Percentiles rank a stretch among this genome's conserved stretches.
Evolutionary conservation across 1,140 invertebrate species (phyloP).

Genomic region (Apocrypta bakeri): DNA sequence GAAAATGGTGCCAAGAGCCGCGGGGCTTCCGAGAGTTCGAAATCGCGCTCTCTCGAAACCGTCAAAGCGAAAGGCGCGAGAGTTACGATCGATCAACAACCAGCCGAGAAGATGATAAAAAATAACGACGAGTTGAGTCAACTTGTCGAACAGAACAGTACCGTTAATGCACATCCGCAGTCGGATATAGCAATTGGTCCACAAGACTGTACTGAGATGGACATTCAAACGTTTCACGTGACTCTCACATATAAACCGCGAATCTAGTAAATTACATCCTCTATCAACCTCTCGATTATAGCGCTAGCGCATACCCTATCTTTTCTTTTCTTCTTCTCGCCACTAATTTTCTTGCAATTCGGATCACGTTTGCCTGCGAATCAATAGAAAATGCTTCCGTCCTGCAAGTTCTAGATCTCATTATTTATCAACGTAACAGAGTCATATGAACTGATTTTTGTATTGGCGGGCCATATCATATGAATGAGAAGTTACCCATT

Average conservation of each 20-base stretch:
- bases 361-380: not conserved
- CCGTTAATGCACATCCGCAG: conserved; percentile 54
- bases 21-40: conserved; percentile 66
- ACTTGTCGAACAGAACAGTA: conserved; percentile 56
- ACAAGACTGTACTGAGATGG: conserved; percentile 76
- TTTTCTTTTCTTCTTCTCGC: conserved; percentile 4
- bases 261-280: conserved; percentile 69
- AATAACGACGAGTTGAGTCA: conserved; percentile 61
- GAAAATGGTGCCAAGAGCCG: conserved; percentile 78
- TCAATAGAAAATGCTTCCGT: conserved; percentile 33
- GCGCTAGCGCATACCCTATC: not conserved
- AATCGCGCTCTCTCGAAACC: conserved; percentile 69
- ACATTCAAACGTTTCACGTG: conserved; percentile 79
- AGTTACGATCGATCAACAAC: conserved; percentile 65
- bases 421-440: not conserved
- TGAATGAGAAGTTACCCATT: not conserved
- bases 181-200: conserved; percentile 62
- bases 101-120: conserved; percentile 62
- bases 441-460: not conserved
- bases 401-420: conserved; percentile 20
- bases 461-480: not conserved
- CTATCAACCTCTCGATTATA: not conserved
- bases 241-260: conserved; percentile 81
- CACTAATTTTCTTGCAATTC: not conserved
- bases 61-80: conserved; percentile 73